Conservation (phyloP, 2,113 vertebrate genomes). For the Ptyas mucosa region DNA sequence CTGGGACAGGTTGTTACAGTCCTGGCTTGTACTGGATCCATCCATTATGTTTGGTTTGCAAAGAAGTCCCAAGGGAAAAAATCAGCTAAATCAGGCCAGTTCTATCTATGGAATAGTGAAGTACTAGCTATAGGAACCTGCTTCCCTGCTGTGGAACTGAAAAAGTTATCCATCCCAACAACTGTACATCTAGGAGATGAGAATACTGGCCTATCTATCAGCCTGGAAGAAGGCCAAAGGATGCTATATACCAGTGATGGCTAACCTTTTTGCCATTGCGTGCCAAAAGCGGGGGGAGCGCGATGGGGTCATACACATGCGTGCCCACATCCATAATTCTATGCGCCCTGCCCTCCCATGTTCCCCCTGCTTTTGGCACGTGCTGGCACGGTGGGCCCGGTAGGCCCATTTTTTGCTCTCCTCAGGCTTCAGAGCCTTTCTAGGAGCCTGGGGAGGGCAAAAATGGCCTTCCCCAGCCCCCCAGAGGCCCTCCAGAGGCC, state of each 20-base stretch:
- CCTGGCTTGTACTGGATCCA: neutral
- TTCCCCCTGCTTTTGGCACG: too few relatives aligned
- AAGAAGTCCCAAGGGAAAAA: neutral
- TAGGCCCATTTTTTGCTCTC: too few relatives aligned
- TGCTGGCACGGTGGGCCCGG: too few relatives aligned
- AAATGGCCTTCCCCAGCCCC: too few relatives aligned
- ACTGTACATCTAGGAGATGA: neutral
- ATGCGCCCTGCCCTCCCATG: too few relatives aligned
- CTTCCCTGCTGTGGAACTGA: neutral
- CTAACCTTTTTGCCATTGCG: too few relatives aligned
- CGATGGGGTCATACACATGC: too few relatives aligned
- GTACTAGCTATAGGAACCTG: neutral
- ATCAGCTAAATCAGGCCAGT: neutral
- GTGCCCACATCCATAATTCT: too few relatives aligned
- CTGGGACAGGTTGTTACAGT: neutral
- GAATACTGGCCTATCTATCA: neutral
- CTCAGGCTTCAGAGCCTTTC: too few relatives aligned
- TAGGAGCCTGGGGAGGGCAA: too few relatives aligned
- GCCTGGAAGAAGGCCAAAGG: neutral
- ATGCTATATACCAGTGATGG: neutral
- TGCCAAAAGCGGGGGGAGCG: too few relatives aligned
- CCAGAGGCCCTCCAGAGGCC: too few relatives aligned
- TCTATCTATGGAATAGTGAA: neutral
- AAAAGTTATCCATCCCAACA: neutral
- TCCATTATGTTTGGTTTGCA: neutral